Percentiles rank a stretch among this genome's conserved stretches.
These are phyloP conservation scores for Gnathonemus longibarbis DNA, from an alignment of 2,113 vertebrate species.

Conservation along the genomic window DNA sequence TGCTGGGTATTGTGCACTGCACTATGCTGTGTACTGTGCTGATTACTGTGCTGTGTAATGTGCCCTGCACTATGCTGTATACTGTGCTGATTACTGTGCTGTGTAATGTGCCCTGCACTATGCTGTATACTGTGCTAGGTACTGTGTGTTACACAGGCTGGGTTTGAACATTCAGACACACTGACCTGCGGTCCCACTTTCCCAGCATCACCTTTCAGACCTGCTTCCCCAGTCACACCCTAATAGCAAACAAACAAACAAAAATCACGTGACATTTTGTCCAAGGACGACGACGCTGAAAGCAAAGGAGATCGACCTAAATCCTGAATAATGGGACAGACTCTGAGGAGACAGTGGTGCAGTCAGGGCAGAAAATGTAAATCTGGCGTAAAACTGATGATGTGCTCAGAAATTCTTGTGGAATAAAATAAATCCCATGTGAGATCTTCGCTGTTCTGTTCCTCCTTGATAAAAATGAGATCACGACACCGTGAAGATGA, in stretches of 20 bases:
- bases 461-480: neutral
- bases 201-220: constrained; percentile 65
- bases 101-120: neutral
- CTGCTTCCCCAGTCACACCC: constrained; percentile 61
- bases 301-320: neutral
- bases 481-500: neutral
- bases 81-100: too few relatives aligned
- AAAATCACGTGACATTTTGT: neutral
- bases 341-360: neutral
- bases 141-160: neutral
- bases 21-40: neutral
- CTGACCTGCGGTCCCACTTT: constrained; percentile 58
- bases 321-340: neutral
- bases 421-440: neutral
- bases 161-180: neutral
- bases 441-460: neutral
- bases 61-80: neutral
- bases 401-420: neutral
- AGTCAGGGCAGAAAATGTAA: neutral
- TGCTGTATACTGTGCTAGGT: neutral
- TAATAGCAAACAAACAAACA: constrained; percentile 29
- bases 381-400: neutral
- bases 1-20: neutral
- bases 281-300: neutral
- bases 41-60: neutral